These are phyloP conservation scores for Ursus arctos DNA, from an alignment of 2,113 vertebrate species.

Conservation along the genomic window DNA sequence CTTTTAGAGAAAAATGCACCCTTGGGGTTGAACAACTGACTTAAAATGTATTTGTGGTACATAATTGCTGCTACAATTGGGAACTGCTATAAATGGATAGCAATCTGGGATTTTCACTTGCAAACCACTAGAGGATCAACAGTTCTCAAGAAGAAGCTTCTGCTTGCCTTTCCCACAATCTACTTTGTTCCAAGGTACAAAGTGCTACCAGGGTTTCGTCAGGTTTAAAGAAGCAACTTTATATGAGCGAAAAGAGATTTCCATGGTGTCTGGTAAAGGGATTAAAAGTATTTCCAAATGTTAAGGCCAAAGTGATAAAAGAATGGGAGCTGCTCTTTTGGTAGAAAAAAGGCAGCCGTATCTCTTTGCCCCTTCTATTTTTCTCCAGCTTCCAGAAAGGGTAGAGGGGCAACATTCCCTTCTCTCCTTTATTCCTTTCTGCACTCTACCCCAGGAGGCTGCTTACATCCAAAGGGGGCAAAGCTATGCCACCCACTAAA, in stretches of 20 bases:
- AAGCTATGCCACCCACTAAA: background rate
- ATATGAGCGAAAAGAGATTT: background rate
- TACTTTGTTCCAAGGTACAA: background rate
- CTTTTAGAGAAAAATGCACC: background rate
- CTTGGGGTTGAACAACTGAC: background rate
- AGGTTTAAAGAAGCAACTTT: background rate
- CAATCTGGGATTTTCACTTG: background rate
- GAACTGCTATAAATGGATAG: background rate
- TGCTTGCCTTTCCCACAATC: background rate
- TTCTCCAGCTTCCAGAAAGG: background rate
- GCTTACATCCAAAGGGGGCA: background rate
- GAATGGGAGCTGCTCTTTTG: background rate
- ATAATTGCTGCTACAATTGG: background rate
- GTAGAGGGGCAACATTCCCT: background rate
- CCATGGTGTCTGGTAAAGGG: background rate
- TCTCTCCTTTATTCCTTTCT: background rate
- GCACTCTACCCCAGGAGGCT: background rate
- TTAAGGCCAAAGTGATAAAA: background rate
- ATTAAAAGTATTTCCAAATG: slow-evolving; percentile 1
- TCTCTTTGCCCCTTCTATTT: background rate
- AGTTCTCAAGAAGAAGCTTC: background rate
- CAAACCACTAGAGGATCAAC: background rate
- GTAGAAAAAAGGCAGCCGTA: background rate
- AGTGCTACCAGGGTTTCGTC: background rate
- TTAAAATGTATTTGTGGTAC: slow-evolving; percentile 11